Conservation (phyloP, 2,888 invertebrate species). For the Podabrus alpinus region DNA sequence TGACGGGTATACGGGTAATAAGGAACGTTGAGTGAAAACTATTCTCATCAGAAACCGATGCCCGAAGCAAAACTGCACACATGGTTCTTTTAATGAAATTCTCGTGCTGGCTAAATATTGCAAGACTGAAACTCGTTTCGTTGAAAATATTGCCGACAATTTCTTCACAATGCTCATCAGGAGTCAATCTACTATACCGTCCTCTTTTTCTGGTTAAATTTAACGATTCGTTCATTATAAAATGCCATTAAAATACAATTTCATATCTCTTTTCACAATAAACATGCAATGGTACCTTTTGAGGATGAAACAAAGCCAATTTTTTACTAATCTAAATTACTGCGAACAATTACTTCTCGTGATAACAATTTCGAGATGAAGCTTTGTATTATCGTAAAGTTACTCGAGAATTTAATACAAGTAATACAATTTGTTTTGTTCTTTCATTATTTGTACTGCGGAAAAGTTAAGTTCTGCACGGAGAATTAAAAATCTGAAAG, state of each 20-base stretch:
- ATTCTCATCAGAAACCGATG: conserved; percentile 9
- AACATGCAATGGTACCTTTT: neutral
- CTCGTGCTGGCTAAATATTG: conserved; percentile 9
- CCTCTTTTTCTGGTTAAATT: neutral
- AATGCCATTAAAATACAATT: neutral
- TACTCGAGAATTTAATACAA: too few species aligned
- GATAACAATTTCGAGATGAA: neutral
- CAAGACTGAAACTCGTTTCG: conserved; percentile 10
- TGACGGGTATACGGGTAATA: conserved; percentile 1
- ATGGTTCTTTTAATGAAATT: conserved; percentile 17
- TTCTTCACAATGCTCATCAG: conserved; percentile 7
- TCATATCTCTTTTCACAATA: neutral
- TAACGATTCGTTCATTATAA: neutral
- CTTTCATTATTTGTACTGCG: too few species aligned
- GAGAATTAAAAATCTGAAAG: too few species aligned
- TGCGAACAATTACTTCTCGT: neutral
- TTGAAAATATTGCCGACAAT: conserved; percentile 1
- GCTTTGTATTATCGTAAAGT: neutral
- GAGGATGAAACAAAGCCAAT: neutral
- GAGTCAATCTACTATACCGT: conserved; percentile 1
- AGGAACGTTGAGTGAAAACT: conserved; percentile 4
- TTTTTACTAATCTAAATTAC: neutral
- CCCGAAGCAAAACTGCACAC: conserved; percentile 11
- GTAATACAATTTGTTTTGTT: too few species aligned
- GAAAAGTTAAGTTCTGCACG: too few species aligned